Base-by-base conservation (phyloP, 2,888 invertebrate genomes). In the Hirtodrosophila cameraria region DNA sequence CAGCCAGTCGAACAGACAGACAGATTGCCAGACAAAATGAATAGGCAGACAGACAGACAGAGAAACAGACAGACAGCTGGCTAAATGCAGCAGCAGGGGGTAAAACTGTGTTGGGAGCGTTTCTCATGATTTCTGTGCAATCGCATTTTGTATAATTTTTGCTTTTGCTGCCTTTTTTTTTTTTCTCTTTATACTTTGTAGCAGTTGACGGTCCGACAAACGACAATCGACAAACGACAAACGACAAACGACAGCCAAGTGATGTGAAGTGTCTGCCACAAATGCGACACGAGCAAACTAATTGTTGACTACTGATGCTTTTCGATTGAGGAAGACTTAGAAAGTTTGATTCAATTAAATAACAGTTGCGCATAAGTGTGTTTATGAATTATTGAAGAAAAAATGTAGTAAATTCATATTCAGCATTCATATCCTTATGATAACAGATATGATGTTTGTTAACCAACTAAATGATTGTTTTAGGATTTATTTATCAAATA, bases 231-330 rank as follows among this genome's bases (percentile, higher is more conserved):
- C 18, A 20, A 5, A 20, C 52, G 70, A 63, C 68, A 64, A 62
- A 59, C 71, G 68, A 70, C 65, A 65, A 52, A 57, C 65, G 67
- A 64, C 67, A 71, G 41, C 53, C 53, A 50, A 74, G 73, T 74
- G 74, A 68, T 68, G 60, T 74, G 73, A 68, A 72, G 74, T 74
- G 74, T 67, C 72, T 71, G 68, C 74, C 42, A 57, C 73, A 62
- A 73, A 73, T 71, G 57, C 76, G 76, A 71, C 72, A 71, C 57
- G 75, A 75, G 76, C 60, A 72, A 74, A 73, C 74, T 74, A 74
- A 76, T 74, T 74, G 77, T 72, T 68, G 77, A 71, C 76, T 71
- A 74, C 72, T 74, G 53, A 6, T 15, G 8, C 11, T 15, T 39
- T 46, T 36, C 46, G 50, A 61, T 61, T 70, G 66, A 42, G 73